Base-by-base conservation (phyloP, 2,113 vertebrate genomes). In the Trogon surrucura region DNA sequence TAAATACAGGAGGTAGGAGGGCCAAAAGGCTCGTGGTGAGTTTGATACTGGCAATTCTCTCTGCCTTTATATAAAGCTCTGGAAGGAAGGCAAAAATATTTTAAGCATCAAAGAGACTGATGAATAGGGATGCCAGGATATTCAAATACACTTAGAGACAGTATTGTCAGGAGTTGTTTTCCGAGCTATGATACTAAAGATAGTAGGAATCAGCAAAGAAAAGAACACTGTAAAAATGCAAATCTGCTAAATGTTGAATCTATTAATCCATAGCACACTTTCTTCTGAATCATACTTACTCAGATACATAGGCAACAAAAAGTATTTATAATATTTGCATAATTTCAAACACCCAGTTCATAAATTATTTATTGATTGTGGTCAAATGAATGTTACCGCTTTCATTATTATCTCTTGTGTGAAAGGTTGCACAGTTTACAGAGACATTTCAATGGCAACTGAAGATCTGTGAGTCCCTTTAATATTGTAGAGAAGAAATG, bases 361-460 rank as follows among this genome's bases (percentile, higher is more conserved):
- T 98, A 98, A 98, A 98, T 98, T 97, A 98, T 98, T 98, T 98
- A 98, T 98, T 98, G 96, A 73, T 96, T 96, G 75, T 98, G 98
- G 98, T 97, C 97, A 98, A 97, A 98, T 98, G 97, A 98, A 96
- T 97, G 97, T 97, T 98, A 97, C 89, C 38, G 54, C 92, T 96
- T 97, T 98, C 6, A 67, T 97, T 98, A 98, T 98, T 97, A 97
- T 97, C 97, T 97, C 98, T 97, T 97, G 95, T 98, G 94, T 88
- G 92, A 97, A 98, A 98, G 96, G 96, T 97, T 97, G 91, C 91
- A 96, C 91, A 96, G 91, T 98, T 98, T 98, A 97, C 93, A 97
- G 95, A 97, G 95, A 93, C 83, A 96, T 97, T 98, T 98, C 96
- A 97, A 96, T 97, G 91, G 93, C 93, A 97, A 96, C 90, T 96